Evolutionary conservation across 1,140 invertebrate species (phyloP).

Genomic region (Trichonephila clavipes): DNA sequence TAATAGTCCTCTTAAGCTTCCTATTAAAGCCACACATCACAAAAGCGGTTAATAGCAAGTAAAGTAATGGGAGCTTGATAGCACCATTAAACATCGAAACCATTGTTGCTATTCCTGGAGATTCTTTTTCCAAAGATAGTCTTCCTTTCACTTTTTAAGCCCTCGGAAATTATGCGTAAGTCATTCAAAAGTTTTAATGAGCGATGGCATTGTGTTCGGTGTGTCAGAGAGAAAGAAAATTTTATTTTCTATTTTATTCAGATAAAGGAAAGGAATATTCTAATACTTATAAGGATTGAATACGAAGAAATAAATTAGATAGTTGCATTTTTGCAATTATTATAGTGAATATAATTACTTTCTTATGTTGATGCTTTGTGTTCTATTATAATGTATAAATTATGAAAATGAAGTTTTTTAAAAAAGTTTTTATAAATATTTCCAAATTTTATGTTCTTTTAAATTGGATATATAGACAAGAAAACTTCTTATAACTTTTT

Average conservation of each 20-base stretch:
- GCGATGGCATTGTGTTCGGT: neutral
- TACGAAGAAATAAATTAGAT: neutral
- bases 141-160: neutral
- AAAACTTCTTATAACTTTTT: no score
- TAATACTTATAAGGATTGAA: neutral
- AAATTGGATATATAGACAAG: no score
- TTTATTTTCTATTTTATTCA: neutral
- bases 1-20: neutral
- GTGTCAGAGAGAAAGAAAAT: no score
- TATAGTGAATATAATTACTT: no score
- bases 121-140: neutral
- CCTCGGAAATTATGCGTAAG: neutral
- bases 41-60: constrained; percentile 28
- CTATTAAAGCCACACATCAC: constrained; percentile 1
- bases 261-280: neutral
- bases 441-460: no score
- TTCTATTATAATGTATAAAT: neutral
- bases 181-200: constrained; percentile 35
- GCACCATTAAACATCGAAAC: constrained; percentile 1
- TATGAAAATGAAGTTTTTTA: neutral
- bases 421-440: no score
- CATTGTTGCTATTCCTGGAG: constrained; percentile 1
- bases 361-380: no score
- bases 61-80: constrained; percentile 44
- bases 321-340: no score